Evolutionary conservation across 2,888 invertebrate genomes (phyloP), one percentile per base, ranked within the genome.

Genomic region (Lasioglossum morio): DNA sequence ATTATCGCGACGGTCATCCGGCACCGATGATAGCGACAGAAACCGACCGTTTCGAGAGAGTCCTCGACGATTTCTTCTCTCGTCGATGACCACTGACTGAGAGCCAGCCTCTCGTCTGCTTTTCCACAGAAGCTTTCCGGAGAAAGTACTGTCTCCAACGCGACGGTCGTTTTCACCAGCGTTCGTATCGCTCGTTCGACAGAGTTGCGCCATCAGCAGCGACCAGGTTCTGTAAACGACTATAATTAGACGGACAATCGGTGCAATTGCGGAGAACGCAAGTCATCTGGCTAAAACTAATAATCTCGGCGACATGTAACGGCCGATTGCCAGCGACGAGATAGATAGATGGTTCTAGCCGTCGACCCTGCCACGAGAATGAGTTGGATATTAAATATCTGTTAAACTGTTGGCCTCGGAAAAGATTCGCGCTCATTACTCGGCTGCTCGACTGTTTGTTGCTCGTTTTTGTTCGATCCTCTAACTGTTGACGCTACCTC

Each of bases 141-240:
- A 72, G 89, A 89, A 84, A 89, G 84, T 63, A 27, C 10, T 48
- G 48, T 48, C 23, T 23, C 48, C 23, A 4, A 48, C 19, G 48
- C 74, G 70, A 81, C 77, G 78, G 73, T 81, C 82, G 78, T 87
- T 85, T 86, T 82, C 86, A 80, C 79, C 70, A 12, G 60, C 1
- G 27, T 27, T 23, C 2, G 53, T 23, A 14, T 60, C 57, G 57
- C 57, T 60, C 57, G 27, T 60, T 60, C 60, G 60, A n/a, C 60
- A 14, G 60, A 12, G 60, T 60, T 27, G 27, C 60, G 27, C 60
- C 60, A 60, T 27, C 60, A 27, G 4, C n/a, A 4, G 60, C n/a
- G 60, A 60, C 60, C 4, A 14, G 60, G 27, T 4, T 12, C 60
- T 63, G 23, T 30, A 76, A 73, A 77, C 46, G 48, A 27, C 77